phyloP scores from a whole-genome alignment of 2,888 invertebrate species.

The Merodon equestris region DNA sequence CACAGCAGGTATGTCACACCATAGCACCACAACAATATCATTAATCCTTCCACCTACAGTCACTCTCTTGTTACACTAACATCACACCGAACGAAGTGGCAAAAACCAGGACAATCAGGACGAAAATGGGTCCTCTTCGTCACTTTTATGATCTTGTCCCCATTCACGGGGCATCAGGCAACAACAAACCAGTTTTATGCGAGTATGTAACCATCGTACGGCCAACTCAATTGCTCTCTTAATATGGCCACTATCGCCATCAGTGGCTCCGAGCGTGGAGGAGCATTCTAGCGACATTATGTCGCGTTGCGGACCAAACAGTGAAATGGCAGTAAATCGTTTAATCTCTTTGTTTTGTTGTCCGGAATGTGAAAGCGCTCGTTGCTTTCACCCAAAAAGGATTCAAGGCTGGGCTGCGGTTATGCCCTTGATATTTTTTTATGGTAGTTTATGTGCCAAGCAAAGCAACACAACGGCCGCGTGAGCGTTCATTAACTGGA shows the following conservation, averaged over 20 bases:
- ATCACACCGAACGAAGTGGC: conserved; percentile 29
- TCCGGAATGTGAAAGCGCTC: conserved; percentile 34
- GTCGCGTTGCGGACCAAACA: conserved; percentile 51
- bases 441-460: conserved; percentile 50
- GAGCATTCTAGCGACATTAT: conserved; percentile 37
- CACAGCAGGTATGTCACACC: conserved; percentile 52
- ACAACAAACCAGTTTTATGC: not conserved
- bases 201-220: conserved; percentile 12
- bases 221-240: conserved; percentile 46
- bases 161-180: too few relatives aligned
- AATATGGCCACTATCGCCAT: conserved; percentile 18
- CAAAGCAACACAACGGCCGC: not conserved
- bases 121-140: conserved; percentile 39
- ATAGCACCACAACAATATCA: conserved; percentile 45
- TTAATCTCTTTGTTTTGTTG: conserved; percentile 62
- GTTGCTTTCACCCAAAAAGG: conserved; percentile 45
- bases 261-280: conserved; percentile 24
- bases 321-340: conserved; percentile 66
- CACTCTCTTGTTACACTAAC: conserved; percentile 36
- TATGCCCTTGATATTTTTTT: conserved; percentile 60
- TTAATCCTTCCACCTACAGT: conserved; percentile 62
- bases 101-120: not conserved
- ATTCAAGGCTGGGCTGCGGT: too few relatives aligned
- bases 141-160: conserved; percentile 48
- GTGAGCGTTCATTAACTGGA: conserved; percentile 52